These are phyloP conservation scores for Tetranychus truncatus DNA, from an alignment of 2,888 invertebrate genomes.

Conservation along the genomic window DNA sequence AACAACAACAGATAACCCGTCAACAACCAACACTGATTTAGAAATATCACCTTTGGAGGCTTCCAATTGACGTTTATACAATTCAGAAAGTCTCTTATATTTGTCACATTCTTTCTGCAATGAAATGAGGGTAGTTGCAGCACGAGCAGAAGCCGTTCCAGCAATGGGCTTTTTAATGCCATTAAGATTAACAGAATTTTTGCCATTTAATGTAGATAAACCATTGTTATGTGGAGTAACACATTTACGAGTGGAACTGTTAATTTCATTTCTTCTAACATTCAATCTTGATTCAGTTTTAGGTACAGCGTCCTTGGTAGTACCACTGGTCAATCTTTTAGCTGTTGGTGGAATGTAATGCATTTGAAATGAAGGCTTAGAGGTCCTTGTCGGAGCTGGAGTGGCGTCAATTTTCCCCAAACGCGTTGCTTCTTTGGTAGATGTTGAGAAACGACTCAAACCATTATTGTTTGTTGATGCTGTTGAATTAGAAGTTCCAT, in stretches of 20 bases:
- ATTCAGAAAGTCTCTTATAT: slow-evolving; percentile 6
- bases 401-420: neutral
- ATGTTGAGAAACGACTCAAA: too few relatives aligned
- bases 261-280: neutral
- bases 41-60: slow-evolving; percentile 5
- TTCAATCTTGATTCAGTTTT: neutral
- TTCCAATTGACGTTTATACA: slow-evolving; percentile 1
- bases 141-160: slow-evolving; percentile 9
- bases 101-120: slow-evolving; percentile 4
- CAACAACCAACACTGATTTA: neutral
- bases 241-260: neutral
- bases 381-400: neutral
- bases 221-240: neutral
- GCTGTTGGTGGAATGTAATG: neutral
- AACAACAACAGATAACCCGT: slow-evolving; percentile 2
- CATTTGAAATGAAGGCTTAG: neutral
- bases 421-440: neutral
- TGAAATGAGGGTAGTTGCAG: slow-evolving; percentile 9
- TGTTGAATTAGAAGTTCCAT: neutral
- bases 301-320: neutral
- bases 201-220: neutral
- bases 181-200: neutral
- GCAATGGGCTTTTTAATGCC: neutral
- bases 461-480: neutral
- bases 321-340: neutral